Percentiles rank a stretch among this genome's conserved stretches.
Conservation (phyloP, 1,140 invertebrate genomes). For the Anoplolepis gracilipes region DNA sequence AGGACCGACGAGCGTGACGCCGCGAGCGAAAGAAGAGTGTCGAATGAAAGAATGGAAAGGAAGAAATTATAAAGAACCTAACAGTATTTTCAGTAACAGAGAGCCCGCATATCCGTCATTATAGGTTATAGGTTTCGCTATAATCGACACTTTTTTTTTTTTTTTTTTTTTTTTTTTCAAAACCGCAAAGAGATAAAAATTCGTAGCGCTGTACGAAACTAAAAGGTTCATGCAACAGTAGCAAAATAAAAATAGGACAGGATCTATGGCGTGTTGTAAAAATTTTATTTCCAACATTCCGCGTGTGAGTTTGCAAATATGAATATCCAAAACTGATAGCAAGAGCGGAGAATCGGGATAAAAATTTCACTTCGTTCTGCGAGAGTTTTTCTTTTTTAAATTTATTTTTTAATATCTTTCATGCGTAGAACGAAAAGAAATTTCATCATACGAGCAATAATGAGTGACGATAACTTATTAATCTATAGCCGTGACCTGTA, state of each 20-base stretch:
- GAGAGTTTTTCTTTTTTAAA: not conserved
- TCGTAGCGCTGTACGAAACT: not conserved
- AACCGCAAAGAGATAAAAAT: not conserved
- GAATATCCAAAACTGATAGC: not conserved
- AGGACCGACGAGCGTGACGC: constrained; percentile 21
- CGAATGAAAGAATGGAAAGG: not conserved
- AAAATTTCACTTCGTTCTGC: not conserved
- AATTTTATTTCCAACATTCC: not conserved
- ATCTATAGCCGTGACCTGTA: not conserved
- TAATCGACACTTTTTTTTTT: not conserved
- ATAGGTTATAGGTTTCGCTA: not conserved
- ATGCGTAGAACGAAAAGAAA: not conserved
- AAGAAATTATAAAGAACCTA: constrained; percentile 31
- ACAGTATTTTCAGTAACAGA: not conserved
- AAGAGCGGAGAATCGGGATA: not conserved
- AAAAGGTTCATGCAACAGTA: not conserved
- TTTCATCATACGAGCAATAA: constrained; percentile 6
- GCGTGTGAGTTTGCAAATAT: not conserved
- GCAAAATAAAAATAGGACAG: not conserved
- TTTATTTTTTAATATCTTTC: not conserved
- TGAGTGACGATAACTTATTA: constrained; percentile 26
- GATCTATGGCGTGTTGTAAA: not conserved
- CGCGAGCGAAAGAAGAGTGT: constrained; percentile 32
- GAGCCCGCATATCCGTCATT: not conserved
- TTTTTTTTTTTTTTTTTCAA: too few relatives aligned